Percentiles rank a stretch among this genome's conserved stretches.
Conservation (phyloP, 1,140 invertebrate species). For the Zaprionus inermis region DNA sequence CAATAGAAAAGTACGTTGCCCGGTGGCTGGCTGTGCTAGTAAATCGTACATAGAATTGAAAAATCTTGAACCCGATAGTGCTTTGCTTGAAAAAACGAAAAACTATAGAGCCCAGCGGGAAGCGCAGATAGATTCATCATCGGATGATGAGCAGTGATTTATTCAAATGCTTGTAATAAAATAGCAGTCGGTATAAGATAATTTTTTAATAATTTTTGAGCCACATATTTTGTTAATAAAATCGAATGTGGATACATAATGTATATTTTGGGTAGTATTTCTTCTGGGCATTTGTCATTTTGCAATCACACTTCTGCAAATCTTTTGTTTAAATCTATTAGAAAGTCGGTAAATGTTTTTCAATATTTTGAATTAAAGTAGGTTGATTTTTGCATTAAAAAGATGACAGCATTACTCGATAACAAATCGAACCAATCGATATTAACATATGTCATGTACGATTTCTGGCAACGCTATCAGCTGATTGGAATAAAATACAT, state of each 20-base stretch:
- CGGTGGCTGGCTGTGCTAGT: conserved; percentile 50
- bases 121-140: not conserved
- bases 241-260: not conserved
- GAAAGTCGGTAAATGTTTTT: not conserved
- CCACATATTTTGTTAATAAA: not conserved
- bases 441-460: not conserved
- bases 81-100: conserved; percentile 5
- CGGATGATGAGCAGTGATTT: conserved; percentile 9
- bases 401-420: not conserved
- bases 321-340: not conserved
- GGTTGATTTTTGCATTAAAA: not conserved
- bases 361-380: not conserved
- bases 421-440: conserved; percentile 14
- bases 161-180: not conserved
- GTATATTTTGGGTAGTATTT: not conserved
- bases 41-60: conserved; percentile 32
- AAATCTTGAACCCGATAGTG: conserved; percentile 26
- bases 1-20: conserved; percentile 37
- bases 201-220: not conserved
- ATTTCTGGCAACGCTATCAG: conserved; percentile 30
- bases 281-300: too few relatives aligned
- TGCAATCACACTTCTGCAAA: too few relatives aligned
- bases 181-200: not conserved
- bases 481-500: conserved; percentile 18
- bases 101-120: not conserved